These are phyloP conservation scores for Candoia aspera DNA, from an alignment of 2,113 vertebrate genomes.

Conservation along the genomic window DNA sequence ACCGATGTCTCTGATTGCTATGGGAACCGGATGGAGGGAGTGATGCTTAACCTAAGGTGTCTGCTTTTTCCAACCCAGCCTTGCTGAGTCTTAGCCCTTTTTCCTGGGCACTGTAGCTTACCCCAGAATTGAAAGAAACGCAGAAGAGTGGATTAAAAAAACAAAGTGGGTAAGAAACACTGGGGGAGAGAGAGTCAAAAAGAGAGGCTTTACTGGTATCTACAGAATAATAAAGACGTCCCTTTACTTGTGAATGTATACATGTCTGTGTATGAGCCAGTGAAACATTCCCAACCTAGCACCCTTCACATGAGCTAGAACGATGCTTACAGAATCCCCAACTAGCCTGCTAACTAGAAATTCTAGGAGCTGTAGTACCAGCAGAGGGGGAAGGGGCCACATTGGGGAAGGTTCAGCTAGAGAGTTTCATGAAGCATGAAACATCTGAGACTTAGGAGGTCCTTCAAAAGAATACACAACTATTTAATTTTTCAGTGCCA, in stretches of 20 bases:
- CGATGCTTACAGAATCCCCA: not conserved
- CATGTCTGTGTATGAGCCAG: not conserved
- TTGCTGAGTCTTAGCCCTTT: slow-evolving; percentile 31
- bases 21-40: slow-evolving; percentile 66
- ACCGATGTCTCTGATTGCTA: slow-evolving; percentile 69
- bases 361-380: not conserved
- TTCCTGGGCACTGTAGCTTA: slow-evolving; percentile 21
- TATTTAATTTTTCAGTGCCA: not conserved
- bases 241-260: not conserved
- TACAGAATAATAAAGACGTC: not conserved
- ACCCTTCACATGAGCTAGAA: not conserved
- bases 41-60: slow-evolving; percentile 60
- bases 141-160: not conserved
- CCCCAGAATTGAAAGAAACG: not conserved
- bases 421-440: not conserved
- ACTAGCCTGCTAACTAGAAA: not conserved
- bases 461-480: not conserved
- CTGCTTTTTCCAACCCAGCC: slow-evolving; percentile 32
- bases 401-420: not conserved
- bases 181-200: not conserved
- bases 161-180: too few species aligned
- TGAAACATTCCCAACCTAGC: not conserved
- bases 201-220: not conserved
- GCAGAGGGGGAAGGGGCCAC: not conserved
- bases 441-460: not conserved